Evolutionary conservation across 2,888 invertebrate species (phyloP).

Genomic region (Strigamia maritima): DNA sequence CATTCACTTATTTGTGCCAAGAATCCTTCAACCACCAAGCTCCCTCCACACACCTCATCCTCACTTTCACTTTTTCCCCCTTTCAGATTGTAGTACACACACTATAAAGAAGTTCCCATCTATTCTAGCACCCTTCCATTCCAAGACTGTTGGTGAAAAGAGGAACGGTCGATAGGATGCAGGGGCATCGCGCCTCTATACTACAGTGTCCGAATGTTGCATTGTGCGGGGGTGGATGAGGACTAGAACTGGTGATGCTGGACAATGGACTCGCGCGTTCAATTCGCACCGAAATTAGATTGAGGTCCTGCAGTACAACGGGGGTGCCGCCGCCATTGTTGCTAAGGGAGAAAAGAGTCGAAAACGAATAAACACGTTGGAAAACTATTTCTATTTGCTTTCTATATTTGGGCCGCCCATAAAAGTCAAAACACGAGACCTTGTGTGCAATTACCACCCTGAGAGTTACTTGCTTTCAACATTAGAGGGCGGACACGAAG

Average conservation of each 20-base stretch:
- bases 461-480: not conserved
- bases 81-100: not conserved
- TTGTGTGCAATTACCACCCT: not conserved
- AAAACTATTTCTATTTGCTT: not conserved
- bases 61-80: not conserved
- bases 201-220: slow-evolving; percentile 11
- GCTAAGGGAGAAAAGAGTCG: not conserved
- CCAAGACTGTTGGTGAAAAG: not conserved
- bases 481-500: not conserved
- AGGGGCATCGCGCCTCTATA: not conserved
- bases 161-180: not conserved
- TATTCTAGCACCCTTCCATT: slow-evolving; percentile 1
- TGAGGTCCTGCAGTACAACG: not conserved
- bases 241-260: not conserved
- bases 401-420: not conserved
- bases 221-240: slow-evolving; percentile 19
- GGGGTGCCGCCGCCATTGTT: slow-evolving; percentile 7
- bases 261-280: slow-evolving; percentile 15
- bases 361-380: not conserved
- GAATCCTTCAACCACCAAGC: not conserved
- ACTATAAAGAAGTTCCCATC: not conserved
- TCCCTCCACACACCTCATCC: not conserved
- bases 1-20: not conserved
- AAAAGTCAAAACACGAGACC: slow-evolving; percentile 4
- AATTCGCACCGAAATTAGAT: slow-evolving; percentile 25